A percentile compares a stretch with the other conserved stretches of the same genome.
These are phyloP conservation scores for Erpobdella octoculata DNA, from an alignment of 2,888 invertebrate species.

Conservation along the genomic window DNA sequence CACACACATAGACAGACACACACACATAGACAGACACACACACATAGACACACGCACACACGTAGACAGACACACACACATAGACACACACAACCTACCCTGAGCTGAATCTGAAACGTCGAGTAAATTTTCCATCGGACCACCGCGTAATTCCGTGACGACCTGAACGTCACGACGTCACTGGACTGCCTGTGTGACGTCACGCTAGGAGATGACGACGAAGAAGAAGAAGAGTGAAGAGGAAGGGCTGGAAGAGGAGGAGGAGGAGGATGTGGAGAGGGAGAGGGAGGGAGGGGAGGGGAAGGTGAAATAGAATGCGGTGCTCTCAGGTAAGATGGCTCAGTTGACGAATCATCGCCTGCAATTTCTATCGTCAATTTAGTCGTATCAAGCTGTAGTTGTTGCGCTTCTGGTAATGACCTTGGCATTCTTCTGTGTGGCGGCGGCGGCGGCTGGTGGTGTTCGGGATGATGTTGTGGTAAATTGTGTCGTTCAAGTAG, in stretches of 20 bases:
- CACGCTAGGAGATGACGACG: too few relatives aligned
- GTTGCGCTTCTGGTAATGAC: too few relatives aligned
- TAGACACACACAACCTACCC: neutral
- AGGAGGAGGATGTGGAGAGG: neutral
- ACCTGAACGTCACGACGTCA: neutral
- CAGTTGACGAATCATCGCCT: neutral
- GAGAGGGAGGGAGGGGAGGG: constrained; percentile 2
- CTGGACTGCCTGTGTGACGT: too few relatives aligned
- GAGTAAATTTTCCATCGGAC: constrained; percentile 2
- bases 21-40: neutral
- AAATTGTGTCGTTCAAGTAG: too few relatives aligned
- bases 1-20: neutral
- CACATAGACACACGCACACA: neutral
- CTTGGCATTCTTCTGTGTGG: too few relatives aligned
- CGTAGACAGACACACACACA: neutral
- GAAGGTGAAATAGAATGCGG: neutral
- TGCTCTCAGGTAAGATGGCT: neutral
- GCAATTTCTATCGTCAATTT: too few relatives aligned
- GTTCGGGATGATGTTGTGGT: too few relatives aligned
- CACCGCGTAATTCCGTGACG: neutral
- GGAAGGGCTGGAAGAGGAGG: neutral
- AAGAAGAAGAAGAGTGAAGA: too few relatives aligned
- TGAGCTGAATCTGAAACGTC: neutral
- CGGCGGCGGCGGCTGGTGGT: too few relatives aligned
- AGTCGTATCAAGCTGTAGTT: too few relatives aligned